Base-by-base conservation (phyloP, 2,888 invertebrate species). In the Drosophila fungiperda region DNA sequence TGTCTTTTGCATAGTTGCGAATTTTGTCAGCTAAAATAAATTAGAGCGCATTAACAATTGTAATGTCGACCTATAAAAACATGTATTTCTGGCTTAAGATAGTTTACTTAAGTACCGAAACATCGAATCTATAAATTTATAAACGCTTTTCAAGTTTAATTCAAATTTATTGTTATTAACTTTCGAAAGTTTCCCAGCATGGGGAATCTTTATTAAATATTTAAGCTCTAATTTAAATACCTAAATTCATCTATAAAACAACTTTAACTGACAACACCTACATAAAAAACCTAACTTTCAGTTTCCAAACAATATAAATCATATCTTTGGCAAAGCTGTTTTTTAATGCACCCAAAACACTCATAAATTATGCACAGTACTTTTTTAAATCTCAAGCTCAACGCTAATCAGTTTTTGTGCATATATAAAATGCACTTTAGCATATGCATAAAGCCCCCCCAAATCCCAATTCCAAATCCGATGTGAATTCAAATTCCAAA, bases 321-420 rank as follows among this genome's bases (percentile, higher is more conserved):
- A 54, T 23, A 38, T 11, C 26, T 54, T 23, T 5, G 26, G 40
- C 23, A 45, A 67, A 54, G 15, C 33, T 52, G 20, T n/a, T 42
- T 36, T 67, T 48, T 35, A 68, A 54, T 57, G 50, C 42, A 42
- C 49, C 42, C 42, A 53, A 79, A 79, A 69, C 57, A 64, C 32
- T 65, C 84, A 83, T 83, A 87, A 84, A 82, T 87, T 84, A 84
- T 67, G 60, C 75, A 74, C 65, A 64, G 48, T 52, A 42, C 50
- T 45, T 12, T 33, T 33, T 23, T 65, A 82, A 87, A 87, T 84
- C 85, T 59, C 8, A 36, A 61, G 82, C 78, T 83, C 53, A 83
- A 63, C 71, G 80, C 73, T 87, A 84, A 84, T 87, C 87, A 87
- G 82, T 78, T 86, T 79, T 52, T 54, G 36, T 80, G 68, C 79